Evolutionary conservation across 2,113 vertebrate species (phyloP).

Genomic region (Oncorhynchus kisutch): DNA sequence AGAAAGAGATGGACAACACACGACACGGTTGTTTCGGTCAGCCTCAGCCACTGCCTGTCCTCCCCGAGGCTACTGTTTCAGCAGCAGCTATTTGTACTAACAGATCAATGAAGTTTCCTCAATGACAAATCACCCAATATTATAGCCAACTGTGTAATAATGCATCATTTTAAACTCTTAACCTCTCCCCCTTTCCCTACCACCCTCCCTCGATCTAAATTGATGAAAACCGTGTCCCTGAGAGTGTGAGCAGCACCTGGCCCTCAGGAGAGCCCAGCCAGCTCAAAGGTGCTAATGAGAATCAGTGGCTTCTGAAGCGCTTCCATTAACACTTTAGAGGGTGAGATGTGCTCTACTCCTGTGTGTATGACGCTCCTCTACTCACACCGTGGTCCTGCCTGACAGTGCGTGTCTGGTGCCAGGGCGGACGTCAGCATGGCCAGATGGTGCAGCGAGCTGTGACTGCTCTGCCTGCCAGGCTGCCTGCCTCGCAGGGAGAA

Average conservation of each 20-base stretch:
- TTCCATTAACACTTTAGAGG: conserved; percentile 37
- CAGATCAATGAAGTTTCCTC: conserved; percentile 2
- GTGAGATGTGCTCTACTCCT: conserved; percentile 21
- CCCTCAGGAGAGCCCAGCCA: not conserved
- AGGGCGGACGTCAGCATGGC: conserved; percentile 4
- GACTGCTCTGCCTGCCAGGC: not conserved
- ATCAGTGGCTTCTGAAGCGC: conserved; percentile 15
- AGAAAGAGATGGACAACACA: conserved; percentile 1
- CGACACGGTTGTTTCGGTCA: not conserved
- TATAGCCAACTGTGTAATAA: not conserved
- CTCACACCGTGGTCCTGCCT: conserved; percentile 7
- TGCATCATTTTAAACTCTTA: not conserved
- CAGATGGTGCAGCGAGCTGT: conserved; percentile 26
- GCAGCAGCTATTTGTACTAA: not conserved
- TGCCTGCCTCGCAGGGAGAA: not conserved
- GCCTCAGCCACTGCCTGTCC: not conserved
- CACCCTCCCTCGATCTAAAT: not conserved
- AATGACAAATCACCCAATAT: conserved; percentile 6
- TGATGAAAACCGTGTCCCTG: conserved; percentile 1
- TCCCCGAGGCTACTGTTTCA: not conserved
- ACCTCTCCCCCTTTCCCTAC: not conserved
- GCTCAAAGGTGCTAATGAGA: conserved; percentile 23
- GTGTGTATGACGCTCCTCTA: conserved; percentile 10
- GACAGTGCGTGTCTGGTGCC: conserved; percentile 11
- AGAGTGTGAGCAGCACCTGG: not conserved